phyloP scores from a whole-genome alignment of 2,113 vertebrate genomes.

The Leptobrachium leishanense region DNA sequence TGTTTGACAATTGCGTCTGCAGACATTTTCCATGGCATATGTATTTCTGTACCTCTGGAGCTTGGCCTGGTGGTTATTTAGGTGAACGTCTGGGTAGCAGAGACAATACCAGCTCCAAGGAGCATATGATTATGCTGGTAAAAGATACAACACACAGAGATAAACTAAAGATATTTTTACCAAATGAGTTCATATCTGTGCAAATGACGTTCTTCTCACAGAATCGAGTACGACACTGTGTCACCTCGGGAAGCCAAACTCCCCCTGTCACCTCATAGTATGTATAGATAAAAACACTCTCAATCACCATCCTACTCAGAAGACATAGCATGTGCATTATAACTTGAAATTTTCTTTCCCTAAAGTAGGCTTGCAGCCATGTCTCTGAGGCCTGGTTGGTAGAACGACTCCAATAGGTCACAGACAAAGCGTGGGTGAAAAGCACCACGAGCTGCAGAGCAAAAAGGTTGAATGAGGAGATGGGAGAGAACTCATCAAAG shows the following conservation, averaged over 20 bases:
- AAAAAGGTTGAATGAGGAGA: constrained; percentile 50
- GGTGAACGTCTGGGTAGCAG: background rate
- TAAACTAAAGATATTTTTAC: constrained; percentile 32
- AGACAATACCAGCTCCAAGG: background rate
- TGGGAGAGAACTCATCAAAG: constrained; percentile 30
- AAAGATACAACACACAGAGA: constrained; percentile 14
- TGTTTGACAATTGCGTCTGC: no score
- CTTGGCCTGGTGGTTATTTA: background rate
- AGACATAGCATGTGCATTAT: constrained; percentile 9
- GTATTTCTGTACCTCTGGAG: background rate
- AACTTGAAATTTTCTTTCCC: background rate
- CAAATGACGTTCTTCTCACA: constrained; percentile 32
- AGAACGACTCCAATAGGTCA: background rate
- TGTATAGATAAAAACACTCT: constrained; percentile 17
- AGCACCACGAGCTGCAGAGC: constrained; percentile 29
- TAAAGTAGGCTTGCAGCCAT: background rate
- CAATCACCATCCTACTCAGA: constrained; percentile 35
- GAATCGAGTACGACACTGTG: background rate
- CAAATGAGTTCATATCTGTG: background rate
- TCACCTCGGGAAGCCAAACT: background rate
- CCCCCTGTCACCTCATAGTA: constrained; percentile 31
- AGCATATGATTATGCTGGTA: background rate
- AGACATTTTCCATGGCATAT: no score
- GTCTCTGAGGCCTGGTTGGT: background rate
- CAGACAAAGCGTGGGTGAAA: constrained; percentile 14